phyloP scores from a whole-genome alignment of 2,888 invertebrate species.

The Plutella xylostella region DNA sequence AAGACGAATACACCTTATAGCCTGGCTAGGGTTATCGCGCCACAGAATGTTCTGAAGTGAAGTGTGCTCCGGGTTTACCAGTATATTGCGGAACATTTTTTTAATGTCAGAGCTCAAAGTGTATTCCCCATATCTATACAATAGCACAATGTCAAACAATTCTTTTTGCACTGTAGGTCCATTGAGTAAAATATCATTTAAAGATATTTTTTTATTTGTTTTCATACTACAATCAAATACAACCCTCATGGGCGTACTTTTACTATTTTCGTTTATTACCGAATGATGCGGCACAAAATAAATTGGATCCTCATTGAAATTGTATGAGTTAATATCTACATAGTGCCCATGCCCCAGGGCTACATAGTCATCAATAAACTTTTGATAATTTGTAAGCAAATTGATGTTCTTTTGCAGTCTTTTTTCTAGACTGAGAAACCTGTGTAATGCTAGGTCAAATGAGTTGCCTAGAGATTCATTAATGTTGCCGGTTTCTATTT shows the following conservation, averaged over 20 bases:
- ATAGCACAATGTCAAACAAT: slow-evolving; percentile 16
- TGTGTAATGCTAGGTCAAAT: neutral
- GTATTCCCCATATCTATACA: slow-evolving; percentile 12
- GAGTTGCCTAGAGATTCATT: neutral
- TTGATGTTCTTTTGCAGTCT: slow-evolving; percentile 11
- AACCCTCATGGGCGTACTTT: neutral
- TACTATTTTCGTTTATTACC: slow-evolving; percentile 9
- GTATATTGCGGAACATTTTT: slow-evolving; percentile 17
- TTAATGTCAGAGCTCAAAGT: slow-evolving; percentile 16
- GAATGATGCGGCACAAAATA: slow-evolving; percentile 13
- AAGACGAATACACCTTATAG: neutral
- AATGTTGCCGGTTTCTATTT: neutral
- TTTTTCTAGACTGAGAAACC: neutral
- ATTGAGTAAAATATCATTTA: slow-evolving; percentile 13
- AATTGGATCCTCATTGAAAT: slow-evolving; percentile 7
- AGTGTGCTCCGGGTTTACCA: slow-evolving; percentile 7
- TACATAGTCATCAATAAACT: slow-evolving; percentile 12
- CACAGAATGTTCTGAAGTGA: slow-evolving; percentile 4
- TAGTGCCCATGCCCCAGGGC: slow-evolving; percentile 10
- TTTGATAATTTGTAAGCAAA: slow-evolving; percentile 8
- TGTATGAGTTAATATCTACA: slow-evolving; percentile 5
- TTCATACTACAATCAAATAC: slow-evolving; percentile 9
- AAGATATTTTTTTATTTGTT: slow-evolving; percentile 11
- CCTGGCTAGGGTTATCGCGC: neutral
- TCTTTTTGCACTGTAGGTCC: slow-evolving; percentile 14